phyloP scores from a whole-genome alignment of 1,140 invertebrate species.

The Gryon sp. region DNA sequence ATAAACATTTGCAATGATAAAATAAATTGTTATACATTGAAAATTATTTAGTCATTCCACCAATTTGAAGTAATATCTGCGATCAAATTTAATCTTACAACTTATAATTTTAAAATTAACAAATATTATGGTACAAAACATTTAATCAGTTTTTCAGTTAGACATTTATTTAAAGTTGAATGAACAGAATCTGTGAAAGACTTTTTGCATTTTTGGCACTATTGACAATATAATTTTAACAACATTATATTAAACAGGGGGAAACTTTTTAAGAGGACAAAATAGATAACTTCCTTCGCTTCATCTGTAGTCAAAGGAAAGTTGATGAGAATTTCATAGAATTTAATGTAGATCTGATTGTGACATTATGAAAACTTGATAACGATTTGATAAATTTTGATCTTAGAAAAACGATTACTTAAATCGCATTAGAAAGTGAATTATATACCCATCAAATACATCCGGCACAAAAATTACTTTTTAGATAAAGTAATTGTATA shows the following conservation, averaged over 20 bases:
- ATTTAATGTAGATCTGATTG: slow-evolving; percentile 46
- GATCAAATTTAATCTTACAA: no score
- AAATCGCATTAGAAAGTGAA: slow-evolving; percentile 4
- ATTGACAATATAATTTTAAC: slow-evolving; percentile 37
- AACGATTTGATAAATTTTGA: slow-evolving; percentile 30
- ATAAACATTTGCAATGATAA: no score
- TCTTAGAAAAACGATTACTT: slow-evolving; percentile 8
- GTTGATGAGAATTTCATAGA: slow-evolving; percentile 36
- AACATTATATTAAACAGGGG: slow-evolving; percentile 20
- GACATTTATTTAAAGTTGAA: no score
- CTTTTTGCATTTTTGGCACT: no score
- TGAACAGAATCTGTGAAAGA: no score
- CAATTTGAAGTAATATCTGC: no score
- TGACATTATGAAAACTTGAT: slow-evolving; percentile 25
- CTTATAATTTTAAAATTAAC: no score
- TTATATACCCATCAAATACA: slow-evolving; percentile 7
- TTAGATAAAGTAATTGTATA: no score
- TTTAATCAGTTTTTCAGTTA: no score
- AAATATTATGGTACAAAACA: no score
- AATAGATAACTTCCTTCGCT: slow-evolving; percentile 38
- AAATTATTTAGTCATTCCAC: no score
- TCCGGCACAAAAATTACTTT: not conserved
- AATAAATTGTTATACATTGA: no score
- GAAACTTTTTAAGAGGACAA: slow-evolving; percentile 27
- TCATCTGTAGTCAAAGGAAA: slow-evolving; percentile 32